These are phyloP conservation scores for Stratiomys singularior DNA, from an alignment of 2,888 invertebrate genomes.

Conservation along the genomic window DNA sequence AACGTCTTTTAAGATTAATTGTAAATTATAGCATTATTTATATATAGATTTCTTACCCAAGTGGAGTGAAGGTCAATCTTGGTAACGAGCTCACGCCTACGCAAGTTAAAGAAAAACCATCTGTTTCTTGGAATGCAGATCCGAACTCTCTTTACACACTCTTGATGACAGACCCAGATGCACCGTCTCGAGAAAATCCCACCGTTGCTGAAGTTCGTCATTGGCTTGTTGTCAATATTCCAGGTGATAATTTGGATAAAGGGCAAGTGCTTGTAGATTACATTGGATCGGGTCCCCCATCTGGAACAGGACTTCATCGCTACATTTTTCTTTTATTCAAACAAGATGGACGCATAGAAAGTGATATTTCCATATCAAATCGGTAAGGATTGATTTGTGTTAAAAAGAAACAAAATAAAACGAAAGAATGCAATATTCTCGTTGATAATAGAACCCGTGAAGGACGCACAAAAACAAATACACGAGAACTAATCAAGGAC, in stretches of 20 bases:
- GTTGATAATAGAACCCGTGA: conserved; percentile 6
- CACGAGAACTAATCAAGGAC: conserved; percentile 78
- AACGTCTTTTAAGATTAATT: too few species aligned
- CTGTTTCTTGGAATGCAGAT: conserved; percentile 58
- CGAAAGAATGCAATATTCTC: neutral
- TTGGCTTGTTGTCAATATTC: conserved; percentile 90
- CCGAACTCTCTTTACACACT: conserved; percentile 58
- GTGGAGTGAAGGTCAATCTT: conserved; percentile 27
- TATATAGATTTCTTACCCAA: conserved; percentile 35
- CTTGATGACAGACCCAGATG: conserved; percentile 82
- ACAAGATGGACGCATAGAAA: conserved; percentile 70
- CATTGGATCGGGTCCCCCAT: conserved; percentile 86
- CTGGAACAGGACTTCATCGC: conserved; percentile 78
- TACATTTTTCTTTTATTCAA: conserved; percentile 83
- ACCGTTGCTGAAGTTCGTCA: conserved; percentile 89
- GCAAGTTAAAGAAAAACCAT: conserved; percentile 64
- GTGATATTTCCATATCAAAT: conserved; percentile 19
- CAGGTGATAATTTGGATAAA: conserved; percentile 73
- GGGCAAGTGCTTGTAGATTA: conserved; percentile 84
- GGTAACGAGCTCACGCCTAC: conserved; percentile 72
- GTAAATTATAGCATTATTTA: neutral
- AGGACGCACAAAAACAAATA: conserved; percentile 70
- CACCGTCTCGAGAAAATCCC: conserved; percentile 84
- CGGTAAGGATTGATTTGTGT: neutral
- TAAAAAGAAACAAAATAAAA: neutral